Evolutionary conservation across 2,113 vertebrate species (phyloP).

Genomic region (Willisornis vidua): DNA sequence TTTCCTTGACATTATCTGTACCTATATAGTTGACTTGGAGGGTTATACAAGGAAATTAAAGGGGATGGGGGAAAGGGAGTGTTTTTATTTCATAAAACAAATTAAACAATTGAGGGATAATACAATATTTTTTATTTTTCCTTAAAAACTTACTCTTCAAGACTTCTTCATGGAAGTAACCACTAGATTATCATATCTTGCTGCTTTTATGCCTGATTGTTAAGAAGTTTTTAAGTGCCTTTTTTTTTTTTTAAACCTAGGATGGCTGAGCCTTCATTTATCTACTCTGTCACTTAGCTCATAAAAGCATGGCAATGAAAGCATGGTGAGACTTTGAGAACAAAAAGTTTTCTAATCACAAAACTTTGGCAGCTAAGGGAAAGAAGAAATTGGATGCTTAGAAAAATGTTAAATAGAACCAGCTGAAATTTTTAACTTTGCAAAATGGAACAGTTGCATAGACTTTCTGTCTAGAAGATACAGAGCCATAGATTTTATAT

Average conservation of each 20-base stretch:
- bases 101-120: neutral
- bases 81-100: neutral
- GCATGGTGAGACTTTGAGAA: neutral
- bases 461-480: neutral
- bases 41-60: neutral
- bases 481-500: neutral
- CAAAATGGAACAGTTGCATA: neutral
- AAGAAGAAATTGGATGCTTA: neutral
- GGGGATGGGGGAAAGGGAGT: neutral
- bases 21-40: neutral
- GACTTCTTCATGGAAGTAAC: neutral
- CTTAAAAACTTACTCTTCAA: neutral
- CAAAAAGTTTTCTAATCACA: constrained; percentile 28
- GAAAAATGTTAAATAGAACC: constrained; percentile 11
- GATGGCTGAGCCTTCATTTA: neutral
- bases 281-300: neutral
- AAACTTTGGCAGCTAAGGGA: neutral
- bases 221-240: neutral
- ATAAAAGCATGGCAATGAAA: constrained; percentile 12
- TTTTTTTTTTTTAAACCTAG: neutral
- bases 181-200: neutral
- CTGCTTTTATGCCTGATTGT: neutral
- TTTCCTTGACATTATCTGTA: neutral
- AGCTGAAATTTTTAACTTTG: neutral
- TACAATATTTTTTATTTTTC: neutral